Conservation (phyloP, 2,113 vertebrate genomes). For the Hemiprocne comata region DNA sequence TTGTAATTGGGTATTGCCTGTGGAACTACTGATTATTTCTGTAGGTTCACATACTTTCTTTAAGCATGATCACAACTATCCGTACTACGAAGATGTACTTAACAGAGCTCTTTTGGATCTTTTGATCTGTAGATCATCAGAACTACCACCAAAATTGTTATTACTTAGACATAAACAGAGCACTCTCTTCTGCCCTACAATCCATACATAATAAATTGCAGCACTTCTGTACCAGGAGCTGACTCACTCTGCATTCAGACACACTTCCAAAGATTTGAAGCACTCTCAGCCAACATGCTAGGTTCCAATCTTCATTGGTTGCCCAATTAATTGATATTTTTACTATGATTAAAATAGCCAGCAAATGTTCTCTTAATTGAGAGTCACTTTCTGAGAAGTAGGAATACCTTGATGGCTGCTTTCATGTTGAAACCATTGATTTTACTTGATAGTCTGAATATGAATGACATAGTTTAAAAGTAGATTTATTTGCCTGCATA, state of each 20-base stretch:
- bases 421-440: neutral
- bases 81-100: neutral
- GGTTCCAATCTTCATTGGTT: neutral
- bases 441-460: neutral
- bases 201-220: neutral
- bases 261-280: neutral
- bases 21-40: too few species aligned
- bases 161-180: neutral
- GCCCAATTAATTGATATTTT: neutral
- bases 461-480: neutral
- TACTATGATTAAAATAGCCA: neutral
- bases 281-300: neutral
- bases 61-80: neutral
- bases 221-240: neutral
- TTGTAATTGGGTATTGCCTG: neutral
- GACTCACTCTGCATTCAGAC: neutral
- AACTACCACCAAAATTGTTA: neutral
- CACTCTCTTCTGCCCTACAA: neutral
- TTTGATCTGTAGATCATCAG: neutral
- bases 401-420: neutral
- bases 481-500: neutral
- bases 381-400: neutral
- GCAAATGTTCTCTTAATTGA: neutral
- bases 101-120: neutral
- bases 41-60: neutral